Conservation (phyloP, 2,888 invertebrate genomes). For the Rhogogaster chlorosoma region DNA sequence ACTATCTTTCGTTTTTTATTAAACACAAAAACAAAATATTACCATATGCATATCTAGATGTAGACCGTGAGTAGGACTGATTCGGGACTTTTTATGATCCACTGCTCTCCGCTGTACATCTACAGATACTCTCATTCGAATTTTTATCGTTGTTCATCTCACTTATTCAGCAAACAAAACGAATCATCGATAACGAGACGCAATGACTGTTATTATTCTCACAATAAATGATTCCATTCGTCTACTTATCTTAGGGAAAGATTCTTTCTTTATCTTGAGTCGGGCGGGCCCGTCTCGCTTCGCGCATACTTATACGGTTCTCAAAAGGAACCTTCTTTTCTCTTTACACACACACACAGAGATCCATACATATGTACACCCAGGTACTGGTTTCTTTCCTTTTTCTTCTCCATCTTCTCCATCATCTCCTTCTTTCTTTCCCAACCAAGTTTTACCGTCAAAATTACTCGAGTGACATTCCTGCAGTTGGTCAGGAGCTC, state of each 20-base stretch:
- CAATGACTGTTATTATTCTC: neutral
- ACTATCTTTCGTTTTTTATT: neutral
- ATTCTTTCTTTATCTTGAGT: neutral
- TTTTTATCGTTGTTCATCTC: no score
- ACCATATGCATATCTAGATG: no score
- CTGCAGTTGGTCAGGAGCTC: slow-evolving; percentile 18
- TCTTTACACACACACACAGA: neutral
- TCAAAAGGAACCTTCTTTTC: neutral
- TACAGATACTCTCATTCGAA: neutral
- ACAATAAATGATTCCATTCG: slow-evolving; percentile 1
- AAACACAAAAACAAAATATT: no score
- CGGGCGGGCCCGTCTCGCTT: neutral
- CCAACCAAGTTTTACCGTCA: slow-evolving; percentile 2
- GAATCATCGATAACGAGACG: neutral
- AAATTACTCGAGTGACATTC: slow-evolving; percentile 28
- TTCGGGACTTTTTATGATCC: no score
- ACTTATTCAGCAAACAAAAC: no score
- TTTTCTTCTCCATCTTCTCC: neutral
- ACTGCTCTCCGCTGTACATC: neutral
- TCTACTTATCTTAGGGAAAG: neutral
- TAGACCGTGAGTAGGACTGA: no score
- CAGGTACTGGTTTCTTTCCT: neutral
- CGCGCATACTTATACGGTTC: slow-evolving; percentile 5
- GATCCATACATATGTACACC: neutral
- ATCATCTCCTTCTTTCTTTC: neutral